Evolutionary conservation across 1,140 invertebrate genomes (phyloP).

Genomic region (Mercenaria mercenaria): DNA sequence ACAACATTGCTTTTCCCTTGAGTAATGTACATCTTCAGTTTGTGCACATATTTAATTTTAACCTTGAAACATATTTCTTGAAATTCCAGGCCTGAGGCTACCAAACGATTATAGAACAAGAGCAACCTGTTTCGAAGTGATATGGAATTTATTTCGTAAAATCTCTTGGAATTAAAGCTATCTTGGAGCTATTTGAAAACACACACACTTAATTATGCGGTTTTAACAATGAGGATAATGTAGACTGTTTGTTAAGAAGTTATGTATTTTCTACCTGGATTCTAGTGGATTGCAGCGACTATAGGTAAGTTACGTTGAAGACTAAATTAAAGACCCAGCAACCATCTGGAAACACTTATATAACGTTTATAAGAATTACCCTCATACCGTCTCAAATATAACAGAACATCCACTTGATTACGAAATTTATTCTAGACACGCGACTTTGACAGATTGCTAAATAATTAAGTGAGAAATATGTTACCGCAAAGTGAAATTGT

Average conservation of each 20-base stretch:
- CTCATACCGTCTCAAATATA: constrained; percentile 26
- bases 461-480: constrained; percentile 8
- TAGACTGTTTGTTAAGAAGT: background rate
- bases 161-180: background rate
- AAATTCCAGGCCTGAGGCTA: too few species aligned
- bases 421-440: constrained; percentile 11
- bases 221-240: too few species aligned
- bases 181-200: background rate
- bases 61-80: too few species aligned
- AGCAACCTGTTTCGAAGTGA: background rate
- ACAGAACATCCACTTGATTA: background rate
- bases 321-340: constrained; percentile 5
- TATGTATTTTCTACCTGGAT: background rate
- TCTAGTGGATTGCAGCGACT: background rate
- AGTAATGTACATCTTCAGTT: too few species aligned
- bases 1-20: too few species aligned
- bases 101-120: too few species aligned
- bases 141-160: constrained; percentile 5
- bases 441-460: constrained; percentile 35
- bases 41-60: too few species aligned
- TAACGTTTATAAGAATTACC: constrained; percentile 29
- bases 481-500: too few species aligned
- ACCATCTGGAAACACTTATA: constrained; percentile 41
- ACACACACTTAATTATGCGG: background rate
- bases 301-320: constrained; percentile 6